These are phyloP conservation scores for Felis catus DNA, from an alignment of 2,113 vertebrate genomes.

Conservation along the genomic window F.catus_Fca126_mat1.0 CM031420.1:100896501-100897000, in stretches of 20 bases:
- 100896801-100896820: not conserved
- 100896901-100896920: not conserved
- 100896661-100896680: not conserved
- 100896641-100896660: not conserved
- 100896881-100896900: not conserved
- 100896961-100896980: not conserved
- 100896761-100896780: not conserved
- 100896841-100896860: not conserved
- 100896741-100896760: not conserved
- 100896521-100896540: not conserved
- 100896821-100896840: not conserved
- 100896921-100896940: not conserved
- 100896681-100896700: not conserved
- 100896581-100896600: not conserved
- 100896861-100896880: not conserved
- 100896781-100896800: not conserved
- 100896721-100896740: not conserved
- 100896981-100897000: not conserved
- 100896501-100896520: not conserved
- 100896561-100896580: not conserved
- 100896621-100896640: not conserved
- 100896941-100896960: not conserved
- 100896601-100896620: not conserved
- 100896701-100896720: not conserved
- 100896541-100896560: not conserved